Base-by-base conservation (phyloP, 2,113 vertebrate species). In the Struthio camelus region DNA sequence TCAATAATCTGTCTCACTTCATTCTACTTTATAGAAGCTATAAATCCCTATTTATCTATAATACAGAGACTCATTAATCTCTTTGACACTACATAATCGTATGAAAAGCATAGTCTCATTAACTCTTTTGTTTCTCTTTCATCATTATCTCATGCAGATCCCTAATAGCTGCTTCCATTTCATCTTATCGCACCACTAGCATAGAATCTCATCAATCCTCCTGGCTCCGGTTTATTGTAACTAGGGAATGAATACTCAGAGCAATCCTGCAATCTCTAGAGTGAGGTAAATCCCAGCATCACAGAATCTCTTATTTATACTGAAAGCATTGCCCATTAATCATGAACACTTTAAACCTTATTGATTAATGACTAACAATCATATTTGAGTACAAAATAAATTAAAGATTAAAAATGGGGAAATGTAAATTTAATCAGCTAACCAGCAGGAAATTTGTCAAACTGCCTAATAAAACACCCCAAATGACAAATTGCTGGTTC, bases 351-450 rank as follows among this genome's bases (percentile, higher is more conserved):
- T 91, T 93, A 93, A 86, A 81, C 40, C 87, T 65, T 84, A 82
- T 61, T 91, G 90, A 92, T 94, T 94, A 94, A 96, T 93, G 59
- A 79, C 50, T 80, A 91, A 84, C 36, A 67, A 80, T 93, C 89
- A 75, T 92, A 88, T 88, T 62, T 90, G 73, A 93, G 59, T 82
- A 82, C 75, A 53, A 97, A 95, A 95, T 50, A 91, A 92, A 94
- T 95, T 73, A 91, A 91, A 93, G 86, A 94, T 94, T 94, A 87
- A 89, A 93, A 95, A 87, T 71, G 85, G 62, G 36, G 50, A 81
- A 93, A 73, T 81, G 38, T 77, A 95, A 94, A 92, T 93, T 85
- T 79, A 87, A 97, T 95, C 89, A 75, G 81, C 91, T 72, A 85
- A 18, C 70, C 34, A 62, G 42, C 14, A 82, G 66, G 77, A 87